Evolutionary conservation across 2,888 invertebrate species (phyloP), one percentile per base, ranked within the genome.

Genomic region (Eudiplozoon nipponicum): DNA sequence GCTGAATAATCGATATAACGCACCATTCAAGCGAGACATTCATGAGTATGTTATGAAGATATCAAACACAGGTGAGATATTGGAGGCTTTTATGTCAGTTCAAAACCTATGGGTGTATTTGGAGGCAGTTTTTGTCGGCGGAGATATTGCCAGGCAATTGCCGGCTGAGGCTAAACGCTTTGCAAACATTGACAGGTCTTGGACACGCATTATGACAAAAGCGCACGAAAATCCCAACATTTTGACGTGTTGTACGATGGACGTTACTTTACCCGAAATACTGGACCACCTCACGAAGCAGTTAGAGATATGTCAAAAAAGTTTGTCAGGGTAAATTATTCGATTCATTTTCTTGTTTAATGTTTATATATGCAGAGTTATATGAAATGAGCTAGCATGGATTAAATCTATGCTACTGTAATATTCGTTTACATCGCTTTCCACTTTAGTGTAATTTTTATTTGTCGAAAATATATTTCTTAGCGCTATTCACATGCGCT

Each of bases 41-140:
- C 80, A 80, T 52, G 75, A 75, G 51, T 86, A 84, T 84, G 70
- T 84, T 1, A 69, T 71, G 47, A 81, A 86, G 56, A 61, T 86
- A 38, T 78, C 80, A 37, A 81, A 78, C 54, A 81, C 84, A 0
- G 81, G 84, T 54, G 86, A 86, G 59, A 80, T 86, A 50, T 64
- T 86, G 39, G 84, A 86, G 56, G 67, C 81, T 44, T 86, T 86
- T 86, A 64, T 86, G 29, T 65, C 80, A 1, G 84, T 86, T 0
- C 86, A 86, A 58, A 86, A 86, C 54, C 74, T 86, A 70, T 86
- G 86, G 86, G 81, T 86, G 0, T 86, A 86, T 54, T 62, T 86
- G 18, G 86, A 86, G 58, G 86, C 86, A 0, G 86, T 86, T 1
- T 86, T 86, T 57, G 84, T 86, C 0, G 86, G 86, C 2, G 86